phyloP scores from a whole-genome alignment of 2,888 invertebrate species.

The Drosophila pseudotalamancana region DNA sequence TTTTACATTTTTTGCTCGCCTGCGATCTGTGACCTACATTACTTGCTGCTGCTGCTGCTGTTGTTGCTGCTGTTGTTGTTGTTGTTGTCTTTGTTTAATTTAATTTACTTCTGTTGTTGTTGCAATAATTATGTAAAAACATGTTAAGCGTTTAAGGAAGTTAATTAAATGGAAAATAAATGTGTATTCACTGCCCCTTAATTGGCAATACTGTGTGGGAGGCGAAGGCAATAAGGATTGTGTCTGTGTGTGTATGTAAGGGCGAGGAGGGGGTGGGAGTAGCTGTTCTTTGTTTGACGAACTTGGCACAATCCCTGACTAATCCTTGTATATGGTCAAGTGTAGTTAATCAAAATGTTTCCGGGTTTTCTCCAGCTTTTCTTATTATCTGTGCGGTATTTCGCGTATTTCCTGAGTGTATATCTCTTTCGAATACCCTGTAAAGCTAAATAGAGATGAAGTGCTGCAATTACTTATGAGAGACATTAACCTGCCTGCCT shows the following conservation, averaged over 20 bases:
- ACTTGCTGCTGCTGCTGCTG: constrained; percentile 41
- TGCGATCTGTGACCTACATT: constrained; percentile 70
- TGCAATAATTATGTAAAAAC: constrained; percentile 73
- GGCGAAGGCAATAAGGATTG: constrained; percentile 29
- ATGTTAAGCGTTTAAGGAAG: constrained; percentile 74
- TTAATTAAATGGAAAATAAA: constrained; percentile 76
- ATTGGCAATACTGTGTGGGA: constrained; percentile 59
- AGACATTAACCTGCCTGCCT: no score
- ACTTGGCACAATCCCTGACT: constrained; percentile 10
- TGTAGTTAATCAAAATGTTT: constrained; percentile 41
- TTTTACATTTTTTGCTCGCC: constrained; percentile 49
- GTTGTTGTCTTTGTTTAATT: constrained; percentile 54
- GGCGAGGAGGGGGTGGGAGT: no score
- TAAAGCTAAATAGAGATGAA: no score
- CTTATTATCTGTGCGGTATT: constrained; percentile 15
- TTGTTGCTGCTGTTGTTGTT: constrained; percentile 16
- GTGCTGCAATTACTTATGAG: no score
- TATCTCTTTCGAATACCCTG: no score
- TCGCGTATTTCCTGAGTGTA: constrained; percentile 15
- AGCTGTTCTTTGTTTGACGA: constrained; percentile 43
- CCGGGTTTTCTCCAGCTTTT: constrained; percentile 34
- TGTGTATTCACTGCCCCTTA: constrained; percentile 64
- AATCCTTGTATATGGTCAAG: constrained; percentile 30
- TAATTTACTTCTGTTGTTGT: constrained; percentile 45
- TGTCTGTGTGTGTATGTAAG: no score